These are phyloP conservation scores for Aurelia aurita complex sp. Pacific DNA, from an alignment of 30 jellyfish, hydroid and myxozoan genomes.

Conservation along the genomic window DNA sequence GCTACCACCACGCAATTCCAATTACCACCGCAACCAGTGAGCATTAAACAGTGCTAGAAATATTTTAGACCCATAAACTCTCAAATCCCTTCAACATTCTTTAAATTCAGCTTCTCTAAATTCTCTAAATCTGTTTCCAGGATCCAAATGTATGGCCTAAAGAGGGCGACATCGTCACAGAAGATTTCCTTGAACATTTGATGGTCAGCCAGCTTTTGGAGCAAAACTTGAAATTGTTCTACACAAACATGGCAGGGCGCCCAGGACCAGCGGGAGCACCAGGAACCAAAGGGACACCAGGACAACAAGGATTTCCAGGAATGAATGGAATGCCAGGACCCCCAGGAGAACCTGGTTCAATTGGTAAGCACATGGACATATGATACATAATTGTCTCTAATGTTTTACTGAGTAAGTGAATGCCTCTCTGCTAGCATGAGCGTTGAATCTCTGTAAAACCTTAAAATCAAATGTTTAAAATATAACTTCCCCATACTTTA, in stretches of 20 bases:
- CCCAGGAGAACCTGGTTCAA: constrained; percentile 99
- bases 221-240: constrained; percentile 95
- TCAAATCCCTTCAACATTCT: no score
- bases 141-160: constrained; percentile 94
- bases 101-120: no score
- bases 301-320: constrained; percentile 98
- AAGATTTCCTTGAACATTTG: constrained; percentile 97
- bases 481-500: no score
- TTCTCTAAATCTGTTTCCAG: constrained; percentile 25
- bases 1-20: no score
- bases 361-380: constrained; percentile 53
- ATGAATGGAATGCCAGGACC: constrained; percentile 98
- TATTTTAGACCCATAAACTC: no score
- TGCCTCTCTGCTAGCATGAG: no score
- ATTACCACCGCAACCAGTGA: no score
- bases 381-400: no score
- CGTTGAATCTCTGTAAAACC: no score
- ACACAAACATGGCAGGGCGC: constrained; percentile 99
- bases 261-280: constrained; percentile 99
- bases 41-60: no score
- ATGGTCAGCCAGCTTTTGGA: constrained; percentile 99
- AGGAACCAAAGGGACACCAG: constrained; percentile 94
- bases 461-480: no score
- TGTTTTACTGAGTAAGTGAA: no score
- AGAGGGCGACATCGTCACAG: constrained; percentile 99